Evolutionary conservation across 2,113 vertebrate species (phyloP).

Genomic region (Proteles cristata): DNA sequence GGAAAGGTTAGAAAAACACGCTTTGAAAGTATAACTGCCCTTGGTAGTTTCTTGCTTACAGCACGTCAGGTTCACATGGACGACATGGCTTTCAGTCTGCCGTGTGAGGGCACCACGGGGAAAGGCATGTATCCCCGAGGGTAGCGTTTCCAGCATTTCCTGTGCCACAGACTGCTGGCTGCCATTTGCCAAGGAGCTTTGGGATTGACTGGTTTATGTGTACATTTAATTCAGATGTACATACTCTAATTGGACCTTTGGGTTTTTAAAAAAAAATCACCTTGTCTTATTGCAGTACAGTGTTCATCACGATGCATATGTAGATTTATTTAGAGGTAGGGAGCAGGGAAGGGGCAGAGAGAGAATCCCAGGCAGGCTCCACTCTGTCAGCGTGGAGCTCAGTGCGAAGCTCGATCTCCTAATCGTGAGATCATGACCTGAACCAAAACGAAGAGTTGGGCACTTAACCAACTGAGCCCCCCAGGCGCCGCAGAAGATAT

Average conservation of each 20-base stretch:
- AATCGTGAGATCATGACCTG: background rate
- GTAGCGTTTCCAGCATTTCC: background rate
- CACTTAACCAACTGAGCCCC: background rate
- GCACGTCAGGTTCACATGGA: background rate
- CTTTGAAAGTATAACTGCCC: background rate
- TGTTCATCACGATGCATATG: background rate
- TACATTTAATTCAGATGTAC: constrained; percentile 50
- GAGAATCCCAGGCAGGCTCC: background rate
- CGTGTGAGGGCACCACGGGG: background rate
- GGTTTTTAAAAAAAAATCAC: constrained; percentile 63
- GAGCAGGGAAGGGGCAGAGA: background rate
- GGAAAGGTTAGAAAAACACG: background rate
- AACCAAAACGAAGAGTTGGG: background rate
- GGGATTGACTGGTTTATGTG: constrained; percentile 29
- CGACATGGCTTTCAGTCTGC: background rate
- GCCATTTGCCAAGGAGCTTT: constrained; percentile 25
- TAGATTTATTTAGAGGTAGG: background rate
- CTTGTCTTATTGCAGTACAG: background rate
- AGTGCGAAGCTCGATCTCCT: background rate
- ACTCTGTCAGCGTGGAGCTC: background rate
- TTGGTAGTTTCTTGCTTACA: background rate
- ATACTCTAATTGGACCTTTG: constrained; percentile 34
- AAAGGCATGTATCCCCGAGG: background rate
- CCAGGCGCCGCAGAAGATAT: background rate
- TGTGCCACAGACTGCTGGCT: background rate